Evolutionary conservation across 2,113 vertebrate species (phyloP).

Genomic region (Sceloporus tristichus): DNA sequence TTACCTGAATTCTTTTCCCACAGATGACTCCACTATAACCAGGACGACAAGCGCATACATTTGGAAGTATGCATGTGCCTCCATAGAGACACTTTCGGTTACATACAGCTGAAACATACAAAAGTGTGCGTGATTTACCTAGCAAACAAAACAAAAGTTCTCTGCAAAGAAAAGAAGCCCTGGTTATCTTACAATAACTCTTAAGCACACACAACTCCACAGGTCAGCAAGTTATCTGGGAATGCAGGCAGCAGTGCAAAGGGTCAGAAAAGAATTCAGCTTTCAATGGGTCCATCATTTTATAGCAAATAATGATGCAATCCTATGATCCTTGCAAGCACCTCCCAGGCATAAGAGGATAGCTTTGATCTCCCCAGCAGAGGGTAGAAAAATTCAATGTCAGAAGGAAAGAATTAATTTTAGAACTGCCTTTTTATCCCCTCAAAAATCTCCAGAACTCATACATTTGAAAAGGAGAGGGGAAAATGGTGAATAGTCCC

Average conservation of each 20-base stretch:
- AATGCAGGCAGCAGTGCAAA: not conserved
- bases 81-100: slow-evolving; percentile 85
- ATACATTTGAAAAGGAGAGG: too few species aligned
- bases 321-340: too few species aligned
- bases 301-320: not conserved
- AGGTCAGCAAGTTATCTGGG: not conserved
- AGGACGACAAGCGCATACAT: slow-evolving; percentile 84
- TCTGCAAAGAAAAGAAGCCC: slow-evolving; percentile 4
- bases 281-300: not conserved
- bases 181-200: not conserved
- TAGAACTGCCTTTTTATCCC: too few species aligned
- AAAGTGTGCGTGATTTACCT: not conserved
- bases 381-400: too few species aligned
- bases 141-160: not conserved
- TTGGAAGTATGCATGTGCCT: slow-evolving; percentile 84
- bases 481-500: too few species aligned
- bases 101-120: slow-evolving; percentile 84
- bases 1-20: slow-evolving; percentile 79
- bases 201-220: not conserved
- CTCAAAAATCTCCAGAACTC: too few species aligned
- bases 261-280: not conserved
- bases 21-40: slow-evolving; percentile 86
- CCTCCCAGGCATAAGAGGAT: too few species aligned
- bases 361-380: too few species aligned
- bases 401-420: too few species aligned